A percentile compares a stretch with the other conserved stretches of the same genome.
Evolutionary conservation across 2,113 vertebrate genomes (phyloP).

Genomic region (Pseudois nayaur): DNA sequence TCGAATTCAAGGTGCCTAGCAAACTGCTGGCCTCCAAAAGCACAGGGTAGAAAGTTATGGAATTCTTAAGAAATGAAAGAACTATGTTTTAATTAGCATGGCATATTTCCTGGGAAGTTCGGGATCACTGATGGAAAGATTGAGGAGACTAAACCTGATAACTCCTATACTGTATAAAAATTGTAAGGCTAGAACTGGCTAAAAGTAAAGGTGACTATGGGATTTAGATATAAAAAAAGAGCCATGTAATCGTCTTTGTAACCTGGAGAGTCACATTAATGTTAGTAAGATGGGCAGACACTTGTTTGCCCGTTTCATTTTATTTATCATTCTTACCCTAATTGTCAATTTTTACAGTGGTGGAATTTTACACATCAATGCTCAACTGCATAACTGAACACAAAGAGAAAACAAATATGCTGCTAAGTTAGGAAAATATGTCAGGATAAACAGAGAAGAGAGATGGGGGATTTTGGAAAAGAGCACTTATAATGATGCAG

Average conservation of each 20-base stretch:
- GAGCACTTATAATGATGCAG: neutral
- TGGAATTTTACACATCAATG: neutral
- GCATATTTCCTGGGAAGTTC: neutral
- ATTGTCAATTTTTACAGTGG: neutral
- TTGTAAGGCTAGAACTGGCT: neutral
- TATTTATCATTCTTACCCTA: neutral
- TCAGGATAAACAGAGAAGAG: neutral
- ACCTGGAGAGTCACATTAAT: neutral
- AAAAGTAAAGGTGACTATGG: neutral
- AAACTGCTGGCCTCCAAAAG: neutral
- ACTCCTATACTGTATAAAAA: neutral
- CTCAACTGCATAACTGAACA: neutral
- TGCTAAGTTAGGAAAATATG: neutral
- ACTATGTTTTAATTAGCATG: neutral
- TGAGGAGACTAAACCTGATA: neutral
- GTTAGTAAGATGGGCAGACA: neutral
- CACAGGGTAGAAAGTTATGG: rapidly evolving
- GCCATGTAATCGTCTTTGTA: neutral
- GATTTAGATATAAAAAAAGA: neutral
- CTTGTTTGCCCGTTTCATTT: neutral
- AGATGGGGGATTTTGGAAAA: neutral
- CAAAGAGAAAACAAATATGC: neutral
- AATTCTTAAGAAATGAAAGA: neutral
- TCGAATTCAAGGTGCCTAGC: neutral
- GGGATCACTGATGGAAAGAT: neutral